Evolutionary conservation across 1,140 invertebrate genomes (phyloP).

Genomic region (Calliphora vicina): DNA sequence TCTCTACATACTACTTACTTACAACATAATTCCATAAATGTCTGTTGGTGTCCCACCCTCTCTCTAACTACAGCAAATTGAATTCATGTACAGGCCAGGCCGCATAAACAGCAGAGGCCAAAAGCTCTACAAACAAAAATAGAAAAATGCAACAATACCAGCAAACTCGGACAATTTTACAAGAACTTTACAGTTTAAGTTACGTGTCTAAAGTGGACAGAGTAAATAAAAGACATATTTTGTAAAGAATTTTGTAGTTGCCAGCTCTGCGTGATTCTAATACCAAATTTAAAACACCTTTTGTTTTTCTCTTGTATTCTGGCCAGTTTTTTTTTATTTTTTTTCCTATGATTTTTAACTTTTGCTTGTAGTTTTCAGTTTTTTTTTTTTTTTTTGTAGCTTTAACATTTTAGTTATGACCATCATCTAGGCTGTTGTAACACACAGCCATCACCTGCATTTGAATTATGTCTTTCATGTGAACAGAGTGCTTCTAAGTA

Average conservation of each 20-base stretch:
- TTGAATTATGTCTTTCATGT: conserved; percentile 13
- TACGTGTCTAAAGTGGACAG: background rate
- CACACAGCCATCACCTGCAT: background rate
- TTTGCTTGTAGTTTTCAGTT: no score
- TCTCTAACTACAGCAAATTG: background rate
- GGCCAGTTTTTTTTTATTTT: background rate
- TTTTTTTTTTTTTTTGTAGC: background rate
- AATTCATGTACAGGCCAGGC: background rate
- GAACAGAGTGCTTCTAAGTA: background rate
- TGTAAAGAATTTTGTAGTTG: conserved; percentile 4
- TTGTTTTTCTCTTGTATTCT: background rate
- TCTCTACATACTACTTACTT: background rate
- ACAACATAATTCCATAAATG: background rate
- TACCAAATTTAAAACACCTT: conserved; percentile 23
- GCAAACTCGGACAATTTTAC: background rate
- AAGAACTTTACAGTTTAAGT: background rate
- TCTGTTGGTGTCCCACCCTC: background rate
- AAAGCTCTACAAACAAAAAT: no score
- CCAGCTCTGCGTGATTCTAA: conserved; percentile 12
- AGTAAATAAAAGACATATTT: background rate
- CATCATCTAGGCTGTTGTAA: conserved; percentile 2
- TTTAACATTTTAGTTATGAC: background rate
- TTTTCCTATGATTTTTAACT: no score
- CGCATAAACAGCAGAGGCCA: background rate
- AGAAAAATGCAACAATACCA: no score